Conservation (phyloP, 2,113 vertebrate species). For the Butastur rufipennis region DNA sequence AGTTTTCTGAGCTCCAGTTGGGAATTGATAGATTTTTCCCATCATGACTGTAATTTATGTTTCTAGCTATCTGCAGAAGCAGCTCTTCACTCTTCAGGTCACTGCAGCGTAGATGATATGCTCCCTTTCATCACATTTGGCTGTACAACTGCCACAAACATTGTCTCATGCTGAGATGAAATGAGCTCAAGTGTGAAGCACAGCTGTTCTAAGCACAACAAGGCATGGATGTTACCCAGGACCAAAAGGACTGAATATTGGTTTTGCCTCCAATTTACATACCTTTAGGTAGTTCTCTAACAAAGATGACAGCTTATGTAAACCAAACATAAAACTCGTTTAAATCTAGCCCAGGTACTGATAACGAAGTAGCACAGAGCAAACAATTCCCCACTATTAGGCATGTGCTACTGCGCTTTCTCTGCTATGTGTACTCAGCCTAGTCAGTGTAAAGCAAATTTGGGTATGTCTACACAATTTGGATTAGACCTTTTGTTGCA, state of each 20-base stretch:
- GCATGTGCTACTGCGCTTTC: neutral
- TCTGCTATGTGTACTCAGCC: neutral
- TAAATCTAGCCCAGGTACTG: neutral
- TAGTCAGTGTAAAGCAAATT: neutral
- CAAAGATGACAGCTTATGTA: neutral
- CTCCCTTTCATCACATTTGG: neutral
- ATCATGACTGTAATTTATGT: neutral
- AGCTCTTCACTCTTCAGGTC: neutral
- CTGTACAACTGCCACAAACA: neutral
- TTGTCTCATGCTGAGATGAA: neutral
- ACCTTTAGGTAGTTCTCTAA: neutral
- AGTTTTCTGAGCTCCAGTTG: neutral
- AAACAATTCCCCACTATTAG: neutral
- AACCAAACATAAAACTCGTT: neutral
- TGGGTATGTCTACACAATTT: neutral
- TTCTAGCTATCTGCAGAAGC: neutral
- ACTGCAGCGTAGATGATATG: neutral
- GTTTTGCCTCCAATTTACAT: neutral
- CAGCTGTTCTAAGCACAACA: neutral
- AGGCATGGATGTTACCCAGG: neutral
- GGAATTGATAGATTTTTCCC: neutral
- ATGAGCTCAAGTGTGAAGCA: neutral
- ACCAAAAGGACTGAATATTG: neutral
- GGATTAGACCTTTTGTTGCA: neutral
- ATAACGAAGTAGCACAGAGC: neutral